These are phyloP conservation scores for Silvanus unidentatus DNA, from an alignment of 2,888 invertebrate species.

Conservation along the genomic window DNA sequence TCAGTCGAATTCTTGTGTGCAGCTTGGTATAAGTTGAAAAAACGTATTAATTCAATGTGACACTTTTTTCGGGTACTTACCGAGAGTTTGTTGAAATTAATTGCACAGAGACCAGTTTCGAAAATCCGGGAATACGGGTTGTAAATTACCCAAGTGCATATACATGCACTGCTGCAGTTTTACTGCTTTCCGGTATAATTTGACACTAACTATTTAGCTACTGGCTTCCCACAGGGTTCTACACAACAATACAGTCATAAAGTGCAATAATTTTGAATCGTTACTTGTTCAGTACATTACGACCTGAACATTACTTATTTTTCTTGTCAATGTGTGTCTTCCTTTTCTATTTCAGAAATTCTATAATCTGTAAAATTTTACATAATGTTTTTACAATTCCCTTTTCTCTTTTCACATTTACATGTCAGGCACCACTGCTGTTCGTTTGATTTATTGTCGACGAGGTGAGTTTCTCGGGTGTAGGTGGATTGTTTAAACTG, in stretches of 20 bases:
- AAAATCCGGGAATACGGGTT: constrained; percentile 22
- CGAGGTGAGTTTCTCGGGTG: not conserved
- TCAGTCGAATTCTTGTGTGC: no score
- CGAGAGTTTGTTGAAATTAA: no score
- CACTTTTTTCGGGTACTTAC: no score
- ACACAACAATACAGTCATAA: constrained; percentile 2
- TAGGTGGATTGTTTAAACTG: not conserved
- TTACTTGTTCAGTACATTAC: constrained; percentile 2
- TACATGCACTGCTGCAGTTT: constrained; percentile 26
- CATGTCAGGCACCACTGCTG: not conserved
- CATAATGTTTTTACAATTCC: constrained; percentile 1
- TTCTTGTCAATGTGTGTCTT: not conserved
- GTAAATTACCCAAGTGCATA: constrained; percentile 25
- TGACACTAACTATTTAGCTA: constrained; percentile 1
- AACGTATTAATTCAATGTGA: no score
- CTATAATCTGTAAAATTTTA: constrained; percentile 3
- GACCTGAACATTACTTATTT: constrained; percentile 2
- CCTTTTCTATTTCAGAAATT: not conserved
- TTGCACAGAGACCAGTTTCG: no score
- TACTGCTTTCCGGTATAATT: constrained; percentile 32
- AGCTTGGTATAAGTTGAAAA: no score
- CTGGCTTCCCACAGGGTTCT: not conserved
- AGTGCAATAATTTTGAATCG: constrained; percentile 1
- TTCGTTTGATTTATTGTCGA: not conserved
- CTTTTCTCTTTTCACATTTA: no score